Percentiles rank a stretch among this genome's conserved stretches.
phyloP scores from a whole-genome alignment of 2,113 vertebrate species.

The Castor canadensis region DNA sequence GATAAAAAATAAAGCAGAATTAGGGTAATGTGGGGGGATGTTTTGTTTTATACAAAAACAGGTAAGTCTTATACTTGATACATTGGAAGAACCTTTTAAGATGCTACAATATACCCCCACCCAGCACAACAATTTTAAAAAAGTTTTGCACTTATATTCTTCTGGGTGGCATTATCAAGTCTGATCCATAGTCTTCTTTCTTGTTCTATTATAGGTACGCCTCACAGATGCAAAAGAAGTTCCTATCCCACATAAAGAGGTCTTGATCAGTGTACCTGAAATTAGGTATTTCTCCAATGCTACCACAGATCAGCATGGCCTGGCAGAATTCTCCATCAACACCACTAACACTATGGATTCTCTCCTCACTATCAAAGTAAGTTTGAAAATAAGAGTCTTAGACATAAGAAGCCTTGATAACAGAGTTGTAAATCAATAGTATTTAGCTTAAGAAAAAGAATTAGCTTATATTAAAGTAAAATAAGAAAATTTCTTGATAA shows the following conservation, averaged over 20 bases:
- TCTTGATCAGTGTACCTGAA: constrained; percentile 45
- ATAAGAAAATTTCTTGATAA: not conserved
- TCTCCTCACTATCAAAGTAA: constrained; percentile 75
- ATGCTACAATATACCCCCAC: no score
- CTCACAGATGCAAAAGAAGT: constrained; percentile 71
- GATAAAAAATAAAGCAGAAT: not conserved
- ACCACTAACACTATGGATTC: constrained; percentile 58
- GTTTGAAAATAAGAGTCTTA: not conserved
- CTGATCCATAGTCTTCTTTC: not conserved
- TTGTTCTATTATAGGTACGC: constrained; percentile 68
- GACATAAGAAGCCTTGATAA: not conserved
- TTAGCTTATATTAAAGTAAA: not conserved
- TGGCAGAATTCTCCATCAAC: constrained; percentile 77
- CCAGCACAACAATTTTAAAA: no score
- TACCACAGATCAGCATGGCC: constrained; percentile 77
- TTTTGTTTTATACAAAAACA: no score
- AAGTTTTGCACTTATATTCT: not conserved
- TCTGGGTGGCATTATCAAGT: not conserved
- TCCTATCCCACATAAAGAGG: constrained; percentile 76
- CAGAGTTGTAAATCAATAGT: not conserved
- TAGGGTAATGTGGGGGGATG: not conserved
- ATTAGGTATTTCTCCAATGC: constrained; percentile 48
- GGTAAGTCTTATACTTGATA: no score
- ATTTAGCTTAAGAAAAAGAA: not conserved
- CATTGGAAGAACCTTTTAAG: no score